Evolutionary conservation across 2,797 vertebrate genomes (phyloP).

Genomic region (Urocyon cinereoargenteus): DNA sequence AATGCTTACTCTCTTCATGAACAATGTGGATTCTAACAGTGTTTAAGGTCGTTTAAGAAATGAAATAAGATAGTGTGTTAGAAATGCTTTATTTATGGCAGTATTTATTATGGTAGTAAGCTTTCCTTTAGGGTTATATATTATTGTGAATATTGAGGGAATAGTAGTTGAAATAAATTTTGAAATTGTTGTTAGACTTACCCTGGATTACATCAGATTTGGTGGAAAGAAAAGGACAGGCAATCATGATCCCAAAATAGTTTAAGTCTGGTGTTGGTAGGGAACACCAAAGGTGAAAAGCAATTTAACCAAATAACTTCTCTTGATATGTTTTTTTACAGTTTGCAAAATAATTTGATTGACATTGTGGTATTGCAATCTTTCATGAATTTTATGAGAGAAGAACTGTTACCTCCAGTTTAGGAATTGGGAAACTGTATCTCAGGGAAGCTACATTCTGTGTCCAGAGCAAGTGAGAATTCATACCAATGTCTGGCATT

Average conservation of each 20-base stretch:
- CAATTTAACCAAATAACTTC: background rate
- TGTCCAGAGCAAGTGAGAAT: background rate
- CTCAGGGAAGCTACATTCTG: background rate
- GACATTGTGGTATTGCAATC: background rate
- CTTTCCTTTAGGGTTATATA: background rate
- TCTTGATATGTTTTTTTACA: background rate
- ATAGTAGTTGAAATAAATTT: slow-evolving; percentile 50
- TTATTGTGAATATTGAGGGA: slow-evolving; percentile 10
- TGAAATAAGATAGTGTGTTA: slow-evolving; percentile 23
- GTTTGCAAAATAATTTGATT: slow-evolving; percentile 48
- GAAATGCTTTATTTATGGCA: slow-evolving; percentile 51
- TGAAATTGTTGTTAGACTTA: slow-evolving; percentile 51
- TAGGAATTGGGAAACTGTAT: slow-evolving; percentile 3
- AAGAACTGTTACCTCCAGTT: slow-evolving; percentile 6
- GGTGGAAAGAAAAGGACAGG: background rate
- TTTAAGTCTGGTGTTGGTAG: slow-evolving; percentile 2
- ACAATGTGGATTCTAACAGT: background rate
- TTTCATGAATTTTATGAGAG: slow-evolving; percentile 16
- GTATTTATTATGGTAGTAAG: background rate
- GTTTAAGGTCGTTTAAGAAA: background rate
- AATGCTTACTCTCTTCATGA: background rate
- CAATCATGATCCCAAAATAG: background rate
- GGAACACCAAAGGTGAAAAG: background rate
- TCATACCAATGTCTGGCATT: background rate
- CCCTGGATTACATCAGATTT: background rate